phyloP scores from a whole-genome alignment of 2,113 vertebrate genomes.

The Isurus oxyrinchus region DNA sequence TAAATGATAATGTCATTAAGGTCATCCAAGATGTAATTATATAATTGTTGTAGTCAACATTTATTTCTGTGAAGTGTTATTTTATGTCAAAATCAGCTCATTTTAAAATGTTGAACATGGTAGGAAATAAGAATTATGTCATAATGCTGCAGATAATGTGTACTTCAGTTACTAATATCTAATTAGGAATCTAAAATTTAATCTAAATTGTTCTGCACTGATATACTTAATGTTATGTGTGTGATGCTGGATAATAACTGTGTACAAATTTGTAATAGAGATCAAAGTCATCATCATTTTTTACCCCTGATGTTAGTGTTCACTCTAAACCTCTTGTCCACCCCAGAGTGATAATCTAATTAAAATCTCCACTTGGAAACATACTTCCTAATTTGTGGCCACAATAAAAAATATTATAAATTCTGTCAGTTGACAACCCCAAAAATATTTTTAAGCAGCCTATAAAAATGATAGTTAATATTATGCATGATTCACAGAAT shows the following conservation, averaged over 20 bases:
- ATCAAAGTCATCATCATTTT: not conserved
- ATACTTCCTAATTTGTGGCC: not conserved
- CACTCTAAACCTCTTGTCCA: not conserved
- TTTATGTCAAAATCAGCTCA: not conserved
- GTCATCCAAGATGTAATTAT: not conserved
- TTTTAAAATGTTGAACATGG: conserved; percentile 2
- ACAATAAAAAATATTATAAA: not conserved
- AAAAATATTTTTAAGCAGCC: not conserved
- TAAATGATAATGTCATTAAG: not conserved
- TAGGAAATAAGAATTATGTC: not conserved
- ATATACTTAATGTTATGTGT: not conserved
- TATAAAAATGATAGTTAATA: not conserved
- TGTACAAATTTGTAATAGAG: not conserved
- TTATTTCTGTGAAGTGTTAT: not conserved
- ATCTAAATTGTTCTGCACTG: not conserved
- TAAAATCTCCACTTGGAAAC: not conserved
- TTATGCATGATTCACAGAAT: not conserved
- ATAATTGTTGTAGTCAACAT: not conserved
- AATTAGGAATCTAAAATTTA: not conserved
- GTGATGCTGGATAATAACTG: not conserved
- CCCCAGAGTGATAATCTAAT: not conserved
- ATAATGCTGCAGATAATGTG: not conserved
- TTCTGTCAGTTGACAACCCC: not conserved
- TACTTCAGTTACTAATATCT: not conserved
- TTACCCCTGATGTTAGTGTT: not conserved